phyloP scores from a whole-genome alignment of 64 coral and sea anemone genomes.

The Catalaphyllia jardinei region DNA sequence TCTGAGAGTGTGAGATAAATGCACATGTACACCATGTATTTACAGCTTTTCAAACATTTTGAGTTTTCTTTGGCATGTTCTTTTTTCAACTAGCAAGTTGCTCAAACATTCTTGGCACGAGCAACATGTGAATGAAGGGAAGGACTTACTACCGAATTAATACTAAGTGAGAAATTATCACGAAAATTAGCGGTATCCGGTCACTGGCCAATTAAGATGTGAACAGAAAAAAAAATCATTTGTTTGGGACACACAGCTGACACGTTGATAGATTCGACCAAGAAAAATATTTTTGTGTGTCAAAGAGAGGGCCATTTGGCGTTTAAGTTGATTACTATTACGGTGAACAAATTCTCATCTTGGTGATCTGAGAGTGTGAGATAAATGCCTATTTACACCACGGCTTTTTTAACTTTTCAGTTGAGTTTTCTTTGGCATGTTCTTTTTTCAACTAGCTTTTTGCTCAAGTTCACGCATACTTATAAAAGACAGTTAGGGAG shows the following conservation, averaged over 20 bases:
- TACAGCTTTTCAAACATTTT: not conserved
- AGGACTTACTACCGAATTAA: not conserved
- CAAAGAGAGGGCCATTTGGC: no score
- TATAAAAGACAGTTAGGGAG: conserved; percentile 19
- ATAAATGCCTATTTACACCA: no score
- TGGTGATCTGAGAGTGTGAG: not conserved
- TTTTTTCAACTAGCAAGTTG: no score
- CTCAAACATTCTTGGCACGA: no score
- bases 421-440: not conserved
- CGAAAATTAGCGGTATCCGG: no score
- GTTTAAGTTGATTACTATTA: no score
- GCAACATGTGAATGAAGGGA: not conserved
- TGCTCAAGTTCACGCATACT: conserved; percentile 3
- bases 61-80: not conserved
- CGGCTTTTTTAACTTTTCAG: no score
- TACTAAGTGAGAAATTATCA: no score
- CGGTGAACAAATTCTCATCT: no score
- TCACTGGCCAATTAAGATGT: not conserved
- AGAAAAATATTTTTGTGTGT: not conserved
- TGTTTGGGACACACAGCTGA: conserved; percentile 1
- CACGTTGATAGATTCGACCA: not conserved
- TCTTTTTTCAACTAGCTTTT: not conserved
- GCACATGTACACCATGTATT: not conserved
- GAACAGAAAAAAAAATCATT: conserved; percentile 2
- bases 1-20: not conserved